phyloP scores from a whole-genome alignment of 1,140 invertebrate genomes.

The Drosophila trapezifrons region DNA sequence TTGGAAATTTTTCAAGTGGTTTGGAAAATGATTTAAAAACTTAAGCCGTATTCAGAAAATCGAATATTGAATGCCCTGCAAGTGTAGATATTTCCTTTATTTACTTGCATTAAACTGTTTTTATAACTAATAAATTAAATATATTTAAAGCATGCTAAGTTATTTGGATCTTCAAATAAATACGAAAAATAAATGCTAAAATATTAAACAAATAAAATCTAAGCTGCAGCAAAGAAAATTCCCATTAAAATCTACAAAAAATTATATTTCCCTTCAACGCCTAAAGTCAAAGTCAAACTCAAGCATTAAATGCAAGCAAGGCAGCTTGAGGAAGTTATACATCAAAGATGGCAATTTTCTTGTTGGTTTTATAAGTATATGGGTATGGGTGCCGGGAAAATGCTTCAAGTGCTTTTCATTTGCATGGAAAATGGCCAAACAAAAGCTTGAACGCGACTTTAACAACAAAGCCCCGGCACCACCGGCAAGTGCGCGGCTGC shows the following conservation, averaged over 20 bases:
- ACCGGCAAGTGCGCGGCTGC: constrained; percentile 28
- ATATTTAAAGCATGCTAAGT: background rate
- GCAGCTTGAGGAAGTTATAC: constrained; percentile 29
- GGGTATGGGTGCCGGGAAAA: constrained; percentile 41
- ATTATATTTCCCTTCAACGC: background rate
- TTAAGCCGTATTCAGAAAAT: background rate
- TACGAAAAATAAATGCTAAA: no score
- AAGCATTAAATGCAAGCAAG: background rate
- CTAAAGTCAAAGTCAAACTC: constrained; percentile 1
- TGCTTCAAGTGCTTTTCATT: constrained; percentile 64
- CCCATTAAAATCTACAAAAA: background rate
- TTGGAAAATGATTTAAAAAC: constrained; percentile 32
- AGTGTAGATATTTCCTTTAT: background rate
- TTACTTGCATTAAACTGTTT: no score
- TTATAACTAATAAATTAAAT: background rate
- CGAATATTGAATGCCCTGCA: background rate
- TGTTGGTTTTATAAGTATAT: constrained; percentile 25
- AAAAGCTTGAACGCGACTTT: constrained; percentile 52
- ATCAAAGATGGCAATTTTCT: constrained; percentile 48
- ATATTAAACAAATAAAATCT: no score
- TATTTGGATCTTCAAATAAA: no score
- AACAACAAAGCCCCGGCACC: constrained; percentile 24
- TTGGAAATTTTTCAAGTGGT: constrained; percentile 24
- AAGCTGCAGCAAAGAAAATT: background rate
- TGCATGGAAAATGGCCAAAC: constrained; percentile 71